These are phyloP conservation scores for Acleris holmiana DNA, from an alignment of 2,888 invertebrate genomes.

Conservation along the genomic window DNA sequence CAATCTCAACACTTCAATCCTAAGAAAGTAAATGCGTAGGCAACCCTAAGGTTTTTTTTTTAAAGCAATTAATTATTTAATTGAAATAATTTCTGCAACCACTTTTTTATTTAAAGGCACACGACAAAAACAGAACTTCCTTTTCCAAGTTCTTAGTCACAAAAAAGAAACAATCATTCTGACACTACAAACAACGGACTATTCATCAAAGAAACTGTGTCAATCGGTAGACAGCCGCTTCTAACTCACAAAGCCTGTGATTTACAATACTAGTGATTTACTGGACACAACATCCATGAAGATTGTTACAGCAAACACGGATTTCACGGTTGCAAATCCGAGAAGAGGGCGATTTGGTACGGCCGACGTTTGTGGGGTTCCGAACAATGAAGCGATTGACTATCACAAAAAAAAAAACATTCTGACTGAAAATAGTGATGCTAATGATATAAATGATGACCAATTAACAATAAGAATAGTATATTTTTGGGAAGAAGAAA, in stretches of 20 bases:
- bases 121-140: too few relatives aligned
- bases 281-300: constrained; percentile 78
- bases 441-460: too few relatives aligned
- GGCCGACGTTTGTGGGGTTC: constrained; percentile 43
- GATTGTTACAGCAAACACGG: constrained; percentile 76
- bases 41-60: too few relatives aligned
- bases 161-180: not conserved
- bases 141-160: not conserved
- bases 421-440: too few relatives aligned
- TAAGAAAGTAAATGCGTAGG: too few relatives aligned
- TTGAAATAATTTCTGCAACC: too few relatives aligned
- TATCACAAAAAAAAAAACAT: not conserved
- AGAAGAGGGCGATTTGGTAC: constrained; percentile 68
- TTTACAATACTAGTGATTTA: constrained; percentile 71
- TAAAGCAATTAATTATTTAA: too few relatives aligned
- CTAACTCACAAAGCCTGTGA: constrained; percentile 57
- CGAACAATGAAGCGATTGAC: constrained; percentile 7
- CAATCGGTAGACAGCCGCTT: constrained; percentile 71
- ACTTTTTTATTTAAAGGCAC: too few relatives aligned
- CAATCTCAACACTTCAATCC: too few relatives aligned
- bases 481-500: too few relatives aligned
- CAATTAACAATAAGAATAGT: too few relatives aligned
- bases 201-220: constrained; percentile 48
- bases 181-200: not conserved
- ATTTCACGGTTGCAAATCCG: constrained; percentile 73